Evolutionary conservation across 2,113 vertebrate species (phyloP).

Genomic region (Alouatta palliata): DNA sequence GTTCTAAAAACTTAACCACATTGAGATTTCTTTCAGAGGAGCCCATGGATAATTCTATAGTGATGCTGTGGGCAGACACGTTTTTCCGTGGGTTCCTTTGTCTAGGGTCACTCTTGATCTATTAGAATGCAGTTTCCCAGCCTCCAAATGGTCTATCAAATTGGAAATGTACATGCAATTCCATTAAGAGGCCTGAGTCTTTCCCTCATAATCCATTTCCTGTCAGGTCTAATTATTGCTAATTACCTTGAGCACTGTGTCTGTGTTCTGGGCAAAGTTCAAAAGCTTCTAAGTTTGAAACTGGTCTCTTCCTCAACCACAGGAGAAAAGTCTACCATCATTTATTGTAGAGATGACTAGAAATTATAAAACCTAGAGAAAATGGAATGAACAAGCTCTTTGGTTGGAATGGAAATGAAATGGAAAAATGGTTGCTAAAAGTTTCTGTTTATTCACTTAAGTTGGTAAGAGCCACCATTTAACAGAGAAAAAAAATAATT

Average conservation of each 20-base stretch:
- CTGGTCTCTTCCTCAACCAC: neutral
- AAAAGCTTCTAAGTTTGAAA: neutral
- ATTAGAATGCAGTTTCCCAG: neutral
- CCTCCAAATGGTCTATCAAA: neutral
- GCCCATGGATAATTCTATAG: neutral
- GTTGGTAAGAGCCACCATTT: neutral
- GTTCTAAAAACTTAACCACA: neutral
- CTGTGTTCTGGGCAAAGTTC: neutral
- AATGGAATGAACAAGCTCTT: neutral
- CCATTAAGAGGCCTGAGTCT: neutral
- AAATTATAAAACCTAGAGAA: neutral
- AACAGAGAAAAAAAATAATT: slow-evolving; percentile 13
- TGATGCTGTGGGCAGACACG: neutral
- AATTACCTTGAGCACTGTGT: neutral
- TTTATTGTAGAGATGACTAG: neutral
- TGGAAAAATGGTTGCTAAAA: slow-evolving; percentile 25
- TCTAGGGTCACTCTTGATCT: neutral
- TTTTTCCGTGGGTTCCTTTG: neutral
- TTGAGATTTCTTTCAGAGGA: slow-evolving; percentile 10
- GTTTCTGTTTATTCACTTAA: slow-evolving; percentile 1
- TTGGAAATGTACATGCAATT: neutral
- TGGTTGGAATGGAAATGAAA: no score
- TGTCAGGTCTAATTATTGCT: neutral
- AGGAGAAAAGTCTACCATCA: neutral
- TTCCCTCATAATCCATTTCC: neutral